A percentile compares a stretch with the other conserved stretches of the same genome.
These are phyloP conservation scores for Cydia pomonella DNA, from an alignment of 1,140 invertebrate genomes.

Conservation along the genomic window DNA sequence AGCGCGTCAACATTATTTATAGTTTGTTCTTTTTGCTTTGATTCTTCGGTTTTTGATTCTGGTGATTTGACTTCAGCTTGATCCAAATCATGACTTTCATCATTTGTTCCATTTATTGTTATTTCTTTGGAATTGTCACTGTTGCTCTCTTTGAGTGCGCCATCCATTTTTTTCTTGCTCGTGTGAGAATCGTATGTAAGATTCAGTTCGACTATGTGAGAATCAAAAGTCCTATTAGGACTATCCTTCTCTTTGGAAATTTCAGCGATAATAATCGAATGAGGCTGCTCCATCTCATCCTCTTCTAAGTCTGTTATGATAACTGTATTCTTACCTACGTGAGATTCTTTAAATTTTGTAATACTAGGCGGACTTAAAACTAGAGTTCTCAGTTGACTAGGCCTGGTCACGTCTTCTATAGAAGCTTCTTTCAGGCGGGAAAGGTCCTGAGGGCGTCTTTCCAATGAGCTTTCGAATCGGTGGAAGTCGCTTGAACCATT, in stretches of 20 bases:
- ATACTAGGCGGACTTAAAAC: conserved; percentile 57
- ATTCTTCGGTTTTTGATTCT: background rate
- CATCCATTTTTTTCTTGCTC: conserved; percentile 26
- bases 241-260: conserved; percentile 26
- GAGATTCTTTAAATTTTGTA: conserved; percentile 71
- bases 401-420: background rate
- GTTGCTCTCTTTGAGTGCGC: background rate
- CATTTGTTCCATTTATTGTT: conserved; percentile 41
- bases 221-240: conserved; percentile 26
- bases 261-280: conserved; percentile 73
- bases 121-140: conserved; percentile 34
- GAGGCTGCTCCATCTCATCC: conserved; percentile 72
- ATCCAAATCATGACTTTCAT: conserved; percentile 32
- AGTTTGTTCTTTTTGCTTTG: conserved; percentile 27
- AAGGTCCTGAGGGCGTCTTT: conserved; percentile 62
- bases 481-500: conserved; percentile 65
- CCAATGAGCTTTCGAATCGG: conserved; percentile 61
- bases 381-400: conserved; percentile 39
- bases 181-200: conserved; percentile 55
- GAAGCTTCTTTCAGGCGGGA: conserved; percentile 38
- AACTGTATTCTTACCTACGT: conserved; percentile 50
- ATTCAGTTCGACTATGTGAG: conserved; percentile 39
- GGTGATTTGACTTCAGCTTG: conserved; percentile 1
- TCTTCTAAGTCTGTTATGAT: conserved; percentile 61
- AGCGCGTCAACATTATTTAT: conserved; percentile 39